phyloP scores from a whole-genome alignment of 2,888 invertebrate genomes.

The Leptinotarsa rubiginosa region DNA sequence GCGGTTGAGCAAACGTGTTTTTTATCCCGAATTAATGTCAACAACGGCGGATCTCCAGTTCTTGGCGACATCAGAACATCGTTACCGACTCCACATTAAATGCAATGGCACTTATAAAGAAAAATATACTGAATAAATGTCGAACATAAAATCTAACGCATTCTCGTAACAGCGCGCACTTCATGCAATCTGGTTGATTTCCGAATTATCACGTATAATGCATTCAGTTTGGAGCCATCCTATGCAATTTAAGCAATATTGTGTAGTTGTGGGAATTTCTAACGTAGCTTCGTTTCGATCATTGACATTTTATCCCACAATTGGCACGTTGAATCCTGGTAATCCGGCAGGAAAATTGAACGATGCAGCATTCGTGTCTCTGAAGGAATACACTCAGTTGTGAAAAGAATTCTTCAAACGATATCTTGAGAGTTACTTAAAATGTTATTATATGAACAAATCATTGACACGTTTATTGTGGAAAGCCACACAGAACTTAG shows the following conservation, averaged over 20 bases:
- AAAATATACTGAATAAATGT: not conserved
- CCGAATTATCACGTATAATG: not conserved
- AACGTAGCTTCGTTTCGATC: not conserved
- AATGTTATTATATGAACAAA: too few relatives aligned
- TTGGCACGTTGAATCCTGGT: constrained; percentile 6
- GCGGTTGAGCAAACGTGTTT: too few relatives aligned
- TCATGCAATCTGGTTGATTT: not conserved
- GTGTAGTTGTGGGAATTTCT: not conserved
- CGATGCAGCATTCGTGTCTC: not conserved
- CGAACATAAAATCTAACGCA: constrained; percentile 13
- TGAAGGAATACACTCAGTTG: too few relatives aligned
- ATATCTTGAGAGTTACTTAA: too few relatives aligned
- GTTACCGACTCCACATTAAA: not conserved
- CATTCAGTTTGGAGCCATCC: not conserved
- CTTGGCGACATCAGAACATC: not conserved
- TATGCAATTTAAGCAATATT: not conserved
- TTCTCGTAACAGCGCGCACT: not conserved
- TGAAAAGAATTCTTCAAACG: too few relatives aligned
- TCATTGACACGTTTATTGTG: too few relatives aligned
- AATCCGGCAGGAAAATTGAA: constrained; percentile 8
- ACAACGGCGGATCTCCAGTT: not conserved
- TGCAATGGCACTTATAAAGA: not conserved
- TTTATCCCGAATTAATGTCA: not conserved
- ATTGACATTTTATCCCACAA: constrained; percentile 6
- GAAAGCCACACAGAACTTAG: too few relatives aligned